Conservation (phyloP, 1,140 invertebrate species). For the Bombyx mandarina region DNA sequence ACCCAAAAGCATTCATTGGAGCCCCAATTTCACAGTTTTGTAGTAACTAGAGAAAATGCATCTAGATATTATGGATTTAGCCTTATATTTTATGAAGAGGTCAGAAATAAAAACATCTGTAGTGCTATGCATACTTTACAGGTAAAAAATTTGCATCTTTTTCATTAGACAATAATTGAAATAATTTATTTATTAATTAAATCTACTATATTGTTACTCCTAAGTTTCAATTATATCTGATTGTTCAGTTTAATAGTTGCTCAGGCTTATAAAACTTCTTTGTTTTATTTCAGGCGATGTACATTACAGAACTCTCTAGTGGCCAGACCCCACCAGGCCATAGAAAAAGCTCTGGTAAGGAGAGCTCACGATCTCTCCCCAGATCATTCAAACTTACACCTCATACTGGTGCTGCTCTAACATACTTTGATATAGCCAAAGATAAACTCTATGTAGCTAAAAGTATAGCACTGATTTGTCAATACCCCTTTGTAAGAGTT, state of each 20-base stretch:
- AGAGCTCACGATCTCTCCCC: constrained; percentile 84
- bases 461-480: constrained; percentile 92
- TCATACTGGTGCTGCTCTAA: constrained; percentile 81
- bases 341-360: constrained; percentile 72
- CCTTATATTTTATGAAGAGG: constrained; percentile 96
- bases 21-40: constrained; percentile 95
- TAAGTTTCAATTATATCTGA: background rate
- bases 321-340: constrained; percentile 77
- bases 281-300: constrained; percentile 81
- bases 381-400: constrained; percentile 89
- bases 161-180: background rate
- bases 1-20: constrained; percentile 93
- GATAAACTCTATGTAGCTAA: constrained; percentile 96
- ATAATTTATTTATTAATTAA: background rate
- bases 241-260: background rate
- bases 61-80: constrained; percentile 94
- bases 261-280: background rate
- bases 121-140: constrained; percentile 95
- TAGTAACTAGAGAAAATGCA: constrained; percentile 97
- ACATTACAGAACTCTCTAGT: constrained; percentile 89
- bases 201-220: background rate
- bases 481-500: constrained; percentile 90
- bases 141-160: constrained; percentile 50
- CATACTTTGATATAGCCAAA: constrained; percentile 93
- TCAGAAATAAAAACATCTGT: constrained; percentile 91